Conservation (phyloP, 2,113 vertebrate species). For the Bubo bubo region DNA sequence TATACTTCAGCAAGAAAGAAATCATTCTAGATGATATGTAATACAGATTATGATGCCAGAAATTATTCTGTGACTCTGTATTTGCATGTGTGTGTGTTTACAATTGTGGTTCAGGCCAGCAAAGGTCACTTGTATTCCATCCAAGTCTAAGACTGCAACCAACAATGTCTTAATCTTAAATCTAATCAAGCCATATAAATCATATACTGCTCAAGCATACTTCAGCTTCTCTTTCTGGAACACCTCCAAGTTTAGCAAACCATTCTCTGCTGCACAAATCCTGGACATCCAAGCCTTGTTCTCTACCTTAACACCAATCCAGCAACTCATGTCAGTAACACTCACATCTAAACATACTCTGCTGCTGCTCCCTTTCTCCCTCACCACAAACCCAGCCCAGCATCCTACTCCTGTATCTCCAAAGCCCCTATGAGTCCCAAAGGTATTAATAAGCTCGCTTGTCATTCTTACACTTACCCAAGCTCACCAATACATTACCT, state of each 20-base stretch:
- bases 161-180: background rate
- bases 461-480: background rate
- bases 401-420: background rate
- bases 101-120: background rate
- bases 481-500: background rate
- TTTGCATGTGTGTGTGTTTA: rapidly evolving
- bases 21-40: background rate
- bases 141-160: background rate
- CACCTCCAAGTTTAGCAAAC: background rate
- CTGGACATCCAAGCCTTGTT: background rate
- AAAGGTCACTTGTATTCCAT: background rate
- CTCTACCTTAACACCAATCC: background rate
- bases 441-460: background rate
- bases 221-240: background rate
- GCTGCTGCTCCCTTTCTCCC: background rate
- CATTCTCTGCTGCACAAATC: background rate
- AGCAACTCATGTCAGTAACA: background rate
- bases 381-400: background rate
- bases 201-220: background rate
- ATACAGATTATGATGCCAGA: background rate
- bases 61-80: background rate
- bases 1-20: background rate
- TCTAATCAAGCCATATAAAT: background rate
- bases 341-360: background rate
- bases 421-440: background rate